A percentile compares a stretch with the other conserved stretches of the same genome.
Conservation (phyloP, 2,888 invertebrate genomes). For the Cheilosia vernalis region DNA sequence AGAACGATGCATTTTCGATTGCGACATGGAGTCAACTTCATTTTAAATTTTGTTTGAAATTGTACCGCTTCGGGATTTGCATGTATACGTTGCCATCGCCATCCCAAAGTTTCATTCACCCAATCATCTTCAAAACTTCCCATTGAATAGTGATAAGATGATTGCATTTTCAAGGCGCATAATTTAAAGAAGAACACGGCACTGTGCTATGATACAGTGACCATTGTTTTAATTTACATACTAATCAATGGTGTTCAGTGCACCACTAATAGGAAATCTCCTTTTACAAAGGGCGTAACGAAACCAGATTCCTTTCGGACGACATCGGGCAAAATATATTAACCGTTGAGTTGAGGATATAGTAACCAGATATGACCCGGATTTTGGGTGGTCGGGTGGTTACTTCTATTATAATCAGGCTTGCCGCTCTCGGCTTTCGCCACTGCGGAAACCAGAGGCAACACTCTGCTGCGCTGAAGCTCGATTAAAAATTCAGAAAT, state of each 20-base stretch:
- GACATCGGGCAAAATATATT: conserved; percentile 33
- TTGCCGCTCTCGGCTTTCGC: conserved; percentile 18
- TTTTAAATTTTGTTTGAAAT: not conserved
- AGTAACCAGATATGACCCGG: conserved; percentile 37
- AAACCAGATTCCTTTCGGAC: conserved; percentile 21
- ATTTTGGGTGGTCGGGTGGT: conserved; percentile 25
- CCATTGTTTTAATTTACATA: conserved; percentile 60
- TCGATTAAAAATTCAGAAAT: conserved; percentile 60
- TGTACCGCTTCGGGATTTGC: too few species aligned
- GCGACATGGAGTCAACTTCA: too few species aligned
- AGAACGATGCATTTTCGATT: too few species aligned
- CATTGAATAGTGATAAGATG: conserved; percentile 4
- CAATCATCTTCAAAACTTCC: conserved; percentile 1
- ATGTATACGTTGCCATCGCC: too few species aligned
- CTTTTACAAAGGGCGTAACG: conserved; percentile 25
- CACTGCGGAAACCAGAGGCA: conserved; percentile 27
- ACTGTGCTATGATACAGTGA: conserved; percentile 12
- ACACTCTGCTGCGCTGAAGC: conserved; percentile 20
- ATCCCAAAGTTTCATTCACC: too few species aligned
- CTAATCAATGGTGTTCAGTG: conserved; percentile 49
- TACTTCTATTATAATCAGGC: conserved; percentile 22
- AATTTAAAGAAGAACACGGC: conserved; percentile 23
- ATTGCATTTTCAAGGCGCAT: conserved; percentile 16
- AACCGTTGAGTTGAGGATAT: conserved; percentile 29
- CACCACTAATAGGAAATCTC: conserved; percentile 19